A percentile compares a stretch with the other conserved stretches of the same genome.
Evolutionary conservation across 2,888 invertebrate species (phyloP).

Genomic region (Philereme transversata): DNA sequence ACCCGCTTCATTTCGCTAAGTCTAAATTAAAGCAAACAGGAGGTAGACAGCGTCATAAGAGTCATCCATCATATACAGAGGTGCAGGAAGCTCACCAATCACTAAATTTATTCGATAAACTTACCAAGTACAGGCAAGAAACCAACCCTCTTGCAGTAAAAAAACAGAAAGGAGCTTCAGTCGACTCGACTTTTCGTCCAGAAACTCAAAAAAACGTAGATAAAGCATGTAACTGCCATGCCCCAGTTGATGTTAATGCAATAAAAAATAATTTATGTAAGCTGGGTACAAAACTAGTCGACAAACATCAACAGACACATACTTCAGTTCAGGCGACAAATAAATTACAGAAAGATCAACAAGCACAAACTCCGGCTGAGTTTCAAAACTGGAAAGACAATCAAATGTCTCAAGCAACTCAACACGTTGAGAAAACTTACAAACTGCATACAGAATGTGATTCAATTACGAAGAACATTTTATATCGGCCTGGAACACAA

Average conservation of each 20-base stretch:
- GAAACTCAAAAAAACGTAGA: background rate
- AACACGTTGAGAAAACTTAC: background rate
- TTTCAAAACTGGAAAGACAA: background rate
- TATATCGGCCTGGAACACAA: slow-evolving; percentile 10
- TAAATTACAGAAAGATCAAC: background rate
- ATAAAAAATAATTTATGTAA: slow-evolving; percentile 4
- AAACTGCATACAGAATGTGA: slow-evolving; percentile 10
- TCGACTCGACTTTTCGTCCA: background rate
- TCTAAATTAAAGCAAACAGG: no score
- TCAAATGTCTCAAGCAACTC: slow-evolving; percentile 5
- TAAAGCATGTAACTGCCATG: background rate
- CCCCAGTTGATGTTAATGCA: slow-evolving; percentile 3
- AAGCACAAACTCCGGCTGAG: background rate
- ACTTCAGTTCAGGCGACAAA: no score
- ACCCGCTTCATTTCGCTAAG: no score
- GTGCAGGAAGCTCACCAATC: slow-evolving; percentile 15
- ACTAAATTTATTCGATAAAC: slow-evolving; percentile 11
- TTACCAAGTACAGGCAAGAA: slow-evolving; percentile 10
- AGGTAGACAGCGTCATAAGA: background rate
- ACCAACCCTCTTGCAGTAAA: background rate
- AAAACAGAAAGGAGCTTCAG: background rate
- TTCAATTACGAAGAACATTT: slow-evolving; percentile 11
- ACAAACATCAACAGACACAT: background rate
- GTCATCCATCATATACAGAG: slow-evolving; percentile 12
- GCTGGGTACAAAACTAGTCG: slow-evolving; percentile 9